phyloP scores from a whole-genome alignment of 2,797 vertebrate species.

The Gallinago solitaria region DNA sequence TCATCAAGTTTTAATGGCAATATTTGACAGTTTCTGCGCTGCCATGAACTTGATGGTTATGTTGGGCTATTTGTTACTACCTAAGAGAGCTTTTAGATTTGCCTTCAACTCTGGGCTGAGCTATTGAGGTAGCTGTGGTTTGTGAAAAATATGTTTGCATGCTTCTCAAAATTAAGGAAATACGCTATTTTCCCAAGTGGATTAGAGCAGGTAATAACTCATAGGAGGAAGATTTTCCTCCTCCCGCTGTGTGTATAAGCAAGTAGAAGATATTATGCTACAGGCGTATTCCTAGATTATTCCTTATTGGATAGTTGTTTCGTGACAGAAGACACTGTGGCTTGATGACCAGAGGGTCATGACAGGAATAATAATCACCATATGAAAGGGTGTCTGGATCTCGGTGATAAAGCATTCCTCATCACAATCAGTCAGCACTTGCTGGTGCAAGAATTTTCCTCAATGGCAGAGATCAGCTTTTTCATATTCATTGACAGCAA shows the following conservation, averaged over 20 bases:
- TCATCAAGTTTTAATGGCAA: background rate
- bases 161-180: constrained; percentile 52
- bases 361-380: constrained; percentile 57
- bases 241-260: constrained; percentile 28
- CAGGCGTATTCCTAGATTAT: constrained; percentile 47
- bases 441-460: constrained; percentile 54
- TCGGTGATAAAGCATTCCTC: constrained; percentile 47
- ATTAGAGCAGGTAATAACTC: constrained; percentile 55
- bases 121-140: background rate
- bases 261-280: constrained; percentile 59
- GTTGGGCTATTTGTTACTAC: background rate
- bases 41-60: background rate
- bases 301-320: constrained; percentile 60
- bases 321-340: constrained; percentile 13
- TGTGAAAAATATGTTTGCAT: constrained; percentile 39
- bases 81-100: constrained; percentile 6
- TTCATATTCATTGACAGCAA: constrained; percentile 64
- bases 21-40: background rate
- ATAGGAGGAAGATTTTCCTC: constrained; percentile 35
- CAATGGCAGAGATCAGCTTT: constrained; percentile 52
- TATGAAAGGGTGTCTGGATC: constrained; percentile 58
- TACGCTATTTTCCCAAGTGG: constrained; percentile 41
- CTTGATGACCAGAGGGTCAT: constrained; percentile 66
- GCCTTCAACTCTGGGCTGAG: constrained; percentile 10
- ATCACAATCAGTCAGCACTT: constrained; percentile 45